These are phyloP conservation scores for Lasioglossum malachurum DNA, from an alignment of 2,888 invertebrate species.

Conservation along the genomic window DNA sequence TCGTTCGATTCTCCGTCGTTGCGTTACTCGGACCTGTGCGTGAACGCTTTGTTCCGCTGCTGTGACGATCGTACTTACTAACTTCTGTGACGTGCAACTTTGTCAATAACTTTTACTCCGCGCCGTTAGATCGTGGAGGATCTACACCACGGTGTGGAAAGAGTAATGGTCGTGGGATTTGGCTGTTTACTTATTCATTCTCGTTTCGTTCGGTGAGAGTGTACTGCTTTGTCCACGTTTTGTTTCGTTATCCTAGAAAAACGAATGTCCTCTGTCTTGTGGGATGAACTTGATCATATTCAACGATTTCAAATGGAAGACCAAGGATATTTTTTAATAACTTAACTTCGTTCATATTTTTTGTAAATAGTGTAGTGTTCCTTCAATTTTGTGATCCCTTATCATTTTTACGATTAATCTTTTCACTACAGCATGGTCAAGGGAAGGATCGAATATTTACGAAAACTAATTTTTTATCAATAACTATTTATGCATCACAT, in stretches of 20 bases:
- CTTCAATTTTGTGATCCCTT: too few species aligned
- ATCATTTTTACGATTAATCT: background rate
- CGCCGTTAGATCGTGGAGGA: background rate
- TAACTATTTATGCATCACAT: background rate
- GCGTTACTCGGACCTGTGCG: background rate
- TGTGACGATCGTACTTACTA: constrained; percentile 19
- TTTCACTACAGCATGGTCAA: too few species aligned
- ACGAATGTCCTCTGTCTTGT: background rate
- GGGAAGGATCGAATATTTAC: too few species aligned
- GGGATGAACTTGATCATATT: background rate
- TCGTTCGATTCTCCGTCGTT: background rate
- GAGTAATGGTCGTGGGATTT: constrained; percentile 3
- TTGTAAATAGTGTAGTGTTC: background rate
- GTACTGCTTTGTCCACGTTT: background rate
- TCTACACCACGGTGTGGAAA: background rate
- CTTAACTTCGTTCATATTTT: background rate
- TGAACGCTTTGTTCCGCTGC: constrained; percentile 7
- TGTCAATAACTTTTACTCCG: constrained; percentile 9
- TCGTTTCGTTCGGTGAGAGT: background rate
- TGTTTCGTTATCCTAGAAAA: background rate
- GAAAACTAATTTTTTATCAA: too few species aligned
- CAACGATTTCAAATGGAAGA: background rate
- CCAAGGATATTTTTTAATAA: background rate
- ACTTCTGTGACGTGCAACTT: background rate
- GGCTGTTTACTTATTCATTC: background rate